Evolutionary conservation across 1,140 invertebrate genomes (phyloP), one percentile per base, ranked within the genome.

Genomic region (Drosophila tani): DNA sequence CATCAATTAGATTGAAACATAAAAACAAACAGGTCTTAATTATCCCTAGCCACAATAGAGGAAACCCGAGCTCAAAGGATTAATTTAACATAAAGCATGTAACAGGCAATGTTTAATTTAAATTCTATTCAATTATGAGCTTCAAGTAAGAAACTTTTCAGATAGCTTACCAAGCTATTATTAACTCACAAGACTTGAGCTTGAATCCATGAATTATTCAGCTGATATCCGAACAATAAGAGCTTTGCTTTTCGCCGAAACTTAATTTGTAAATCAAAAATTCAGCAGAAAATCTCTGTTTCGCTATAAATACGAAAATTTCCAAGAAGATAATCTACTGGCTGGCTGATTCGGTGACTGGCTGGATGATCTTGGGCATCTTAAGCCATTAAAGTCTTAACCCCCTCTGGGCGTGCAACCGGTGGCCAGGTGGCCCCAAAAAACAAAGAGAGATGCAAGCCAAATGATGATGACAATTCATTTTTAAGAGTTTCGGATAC

Each of bases 381-480:
- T 41, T 41, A 46, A 46, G 14, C 38, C 21, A 45, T 43, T 49
- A 47, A 24, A 49, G 43, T 47, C 58, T 60, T 49, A 5, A 6
- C 58, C 29, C 56, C 38, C 2, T 24, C 14, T 7, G 12, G 4
- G n/a, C 19, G 7, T 21, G 21, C 40, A 46, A 64, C 58, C 19
- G 35, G 27, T 35, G 60, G 63, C 66, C 66, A 68, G 66, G 38
- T 66, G 60, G 60, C 63, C 21, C n/a, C 67, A 68, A 40, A 63
- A 66, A 63, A 9, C 5, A 35, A n/a, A n/a, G 12, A 19, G 0
- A 68, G 45, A 50, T 68, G 58, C 65, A 64, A 46, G 17, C 49
- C 47, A 70, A 70, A 71, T 57, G 43, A 58, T 49, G 68, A 68
- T 71, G 50, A 70, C 65, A 70, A 69, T 70, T 70, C 67, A 69